Conservation (phyloP, 2,797 vertebrate genomes). For the Enteromius trimaculatus region DNA sequence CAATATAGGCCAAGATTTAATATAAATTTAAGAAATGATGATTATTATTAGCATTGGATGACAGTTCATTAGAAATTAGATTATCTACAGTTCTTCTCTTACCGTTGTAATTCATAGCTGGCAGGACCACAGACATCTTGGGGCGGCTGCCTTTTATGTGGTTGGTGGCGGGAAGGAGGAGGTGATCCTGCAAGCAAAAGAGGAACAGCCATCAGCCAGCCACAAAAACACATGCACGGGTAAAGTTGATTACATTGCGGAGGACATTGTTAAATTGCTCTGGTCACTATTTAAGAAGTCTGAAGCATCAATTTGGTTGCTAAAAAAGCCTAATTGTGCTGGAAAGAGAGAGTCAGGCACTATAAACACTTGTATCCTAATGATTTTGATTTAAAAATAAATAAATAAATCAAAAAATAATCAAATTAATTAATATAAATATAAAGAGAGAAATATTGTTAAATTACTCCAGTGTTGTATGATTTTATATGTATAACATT, state of each 20-base stretch:
- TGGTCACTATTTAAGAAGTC: not conserved
- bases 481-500: not conserved
- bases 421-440: no score
- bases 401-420: not conserved
- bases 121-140: slow-evolving; percentile 95
- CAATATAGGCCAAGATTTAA: not conserved
- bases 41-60: not conserved
- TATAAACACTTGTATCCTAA: not conserved
- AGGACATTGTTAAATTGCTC: not conserved
- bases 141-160: slow-evolving; percentile 95
- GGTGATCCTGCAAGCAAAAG: slow-evolving; percentile 88
- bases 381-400: not conserved
- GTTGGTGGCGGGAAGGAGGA: slow-evolving; percentile 92
- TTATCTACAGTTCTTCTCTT: slow-evolving; percentile 67
- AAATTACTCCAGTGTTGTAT: not conserved
- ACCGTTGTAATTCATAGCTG: slow-evolving; percentile 95
- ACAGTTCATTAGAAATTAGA: slow-evolving; percentile 1
- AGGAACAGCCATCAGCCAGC: slow-evolving; percentile 32
- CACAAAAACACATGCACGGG: slow-evolving; percentile 4
- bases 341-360: not conserved
- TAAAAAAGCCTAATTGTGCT: not conserved
- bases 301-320: not conserved
- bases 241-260: slow-evolving; percentile 24
- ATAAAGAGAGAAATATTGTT: not conserved
- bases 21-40: not conserved